Conservation (phyloP, 1,140 invertebrate species). For the Drosophila virilis region DNA sequence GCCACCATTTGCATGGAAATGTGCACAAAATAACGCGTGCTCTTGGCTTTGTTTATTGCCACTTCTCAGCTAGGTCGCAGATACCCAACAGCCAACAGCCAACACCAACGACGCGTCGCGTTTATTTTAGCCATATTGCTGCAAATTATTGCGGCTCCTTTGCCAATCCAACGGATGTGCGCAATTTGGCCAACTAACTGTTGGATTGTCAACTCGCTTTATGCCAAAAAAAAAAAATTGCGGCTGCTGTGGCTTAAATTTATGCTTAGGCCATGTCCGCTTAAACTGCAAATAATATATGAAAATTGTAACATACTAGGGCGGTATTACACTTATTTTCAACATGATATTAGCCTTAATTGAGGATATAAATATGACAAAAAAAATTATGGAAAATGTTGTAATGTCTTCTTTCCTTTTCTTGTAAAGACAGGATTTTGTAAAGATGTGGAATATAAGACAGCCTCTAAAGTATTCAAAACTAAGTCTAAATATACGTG, state of each 20-base stretch:
- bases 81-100: conserved; percentile 5
- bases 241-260: conserved; percentile 10
- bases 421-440: no score
- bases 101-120: conserved; percentile 46
- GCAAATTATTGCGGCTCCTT: conserved; percentile 74
- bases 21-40: conserved; percentile 72
- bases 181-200: conserved; percentile 62
- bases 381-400: neutral
- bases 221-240: conserved; percentile 1
- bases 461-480: no score
- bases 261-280: conserved; percentile 10
- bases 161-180: conserved; percentile 57
- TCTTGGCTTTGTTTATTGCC: conserved; percentile 75
- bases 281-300: conserved; percentile 5
- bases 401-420: neutral
- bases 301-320: neutral
- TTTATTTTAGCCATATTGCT: conserved; percentile 71
- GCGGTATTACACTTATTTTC: conserved; percentile 8
- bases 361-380: neutral
- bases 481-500: neutral
- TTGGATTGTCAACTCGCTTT: conserved; percentile 60
- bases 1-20: conserved; percentile 75
- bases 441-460: no score
- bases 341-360: neutral
- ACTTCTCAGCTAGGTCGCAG: conserved; percentile 44